Conservation (phyloP, 2,888 invertebrate species). For the Meliscaeva auricollis region DNA sequence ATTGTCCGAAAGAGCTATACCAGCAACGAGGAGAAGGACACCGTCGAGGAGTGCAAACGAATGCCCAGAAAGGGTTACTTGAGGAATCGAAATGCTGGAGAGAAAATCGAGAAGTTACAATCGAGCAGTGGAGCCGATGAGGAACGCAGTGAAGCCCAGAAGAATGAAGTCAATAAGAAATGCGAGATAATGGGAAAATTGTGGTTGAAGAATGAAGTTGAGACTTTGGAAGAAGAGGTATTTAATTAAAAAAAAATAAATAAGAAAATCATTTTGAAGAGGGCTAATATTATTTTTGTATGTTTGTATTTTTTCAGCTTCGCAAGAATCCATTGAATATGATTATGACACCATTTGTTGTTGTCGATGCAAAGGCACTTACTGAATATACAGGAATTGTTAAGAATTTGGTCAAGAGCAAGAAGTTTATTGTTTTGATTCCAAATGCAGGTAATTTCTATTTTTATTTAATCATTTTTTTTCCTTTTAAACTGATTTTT, state of each 20-base stretch:
- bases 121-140: slow-evolving; percentile 83
- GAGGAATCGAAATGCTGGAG: slow-evolving; percentile 81
- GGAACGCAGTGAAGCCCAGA: slow-evolving; percentile 82
- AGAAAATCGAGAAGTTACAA: slow-evolving; percentile 82
- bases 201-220: slow-evolving; percentile 95
- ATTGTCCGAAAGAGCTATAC: slow-evolving; percentile 83
- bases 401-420: slow-evolving; percentile 92
- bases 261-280: not conserved
- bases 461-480: slow-evolving; percentile 55
- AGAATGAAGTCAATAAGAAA: slow-evolving; percentile 80
- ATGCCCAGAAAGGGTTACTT: slow-evolving; percentile 83
- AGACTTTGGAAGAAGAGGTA: slow-evolving; percentile 91
- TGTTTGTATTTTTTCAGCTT: slow-evolving; percentile 78
- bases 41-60: slow-evolving; percentile 83
- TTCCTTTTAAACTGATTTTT: not conserved
- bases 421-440: slow-evolving; percentile 94
- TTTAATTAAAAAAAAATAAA: slow-evolving; percentile 78
- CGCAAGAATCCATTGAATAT: slow-evolving; percentile 82
- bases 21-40: slow-evolving; percentile 84
- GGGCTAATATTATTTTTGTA: no score
- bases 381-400: slow-evolving; percentile 91
- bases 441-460: slow-evolving; percentile 91
- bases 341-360: slow-evolving; percentile 92
- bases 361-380: slow-evolving; percentile 93
- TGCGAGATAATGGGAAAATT: slow-evolving; percentile 91